These are phyloP conservation scores for Columba livia DNA, from an alignment of 2,113 vertebrate species.

Conservation along the genomic window DNA sequence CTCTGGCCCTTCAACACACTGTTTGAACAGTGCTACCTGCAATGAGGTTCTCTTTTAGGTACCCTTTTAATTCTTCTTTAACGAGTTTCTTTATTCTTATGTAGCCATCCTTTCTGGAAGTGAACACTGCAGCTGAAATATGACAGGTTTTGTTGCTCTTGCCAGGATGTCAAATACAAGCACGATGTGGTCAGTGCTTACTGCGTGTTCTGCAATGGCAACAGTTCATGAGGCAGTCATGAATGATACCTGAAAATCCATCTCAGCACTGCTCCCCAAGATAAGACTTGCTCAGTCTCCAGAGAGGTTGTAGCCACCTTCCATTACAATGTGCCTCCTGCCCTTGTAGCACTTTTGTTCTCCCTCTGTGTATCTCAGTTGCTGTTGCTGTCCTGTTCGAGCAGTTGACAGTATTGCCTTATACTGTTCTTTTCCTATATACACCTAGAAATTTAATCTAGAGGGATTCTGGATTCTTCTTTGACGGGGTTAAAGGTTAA, in stretches of 20 bases:
- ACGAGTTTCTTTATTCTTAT: not conserved
- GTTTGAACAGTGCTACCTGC: not conserved
- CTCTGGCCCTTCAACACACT: not conserved
- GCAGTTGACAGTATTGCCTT: not conserved
- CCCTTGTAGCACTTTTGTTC: not conserved
- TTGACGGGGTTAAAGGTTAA: not conserved
- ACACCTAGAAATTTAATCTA: not conserved
- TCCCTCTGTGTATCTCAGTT: not conserved
- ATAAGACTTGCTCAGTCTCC: not conserved
- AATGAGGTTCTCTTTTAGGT: not conserved
- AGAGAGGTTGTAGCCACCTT: not conserved
- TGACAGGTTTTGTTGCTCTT: not conserved
- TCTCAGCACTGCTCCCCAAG: not conserved
- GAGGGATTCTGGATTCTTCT: not conserved
- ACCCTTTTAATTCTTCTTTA: not conserved
- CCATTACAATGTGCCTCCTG: not conserved
- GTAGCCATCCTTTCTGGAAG: not conserved
- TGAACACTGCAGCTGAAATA: not conserved
- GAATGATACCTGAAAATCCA: not conserved
- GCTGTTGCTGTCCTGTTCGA: not conserved
- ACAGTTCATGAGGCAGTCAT: not conserved
- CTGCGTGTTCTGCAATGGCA: not conserved
- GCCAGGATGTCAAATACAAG: too few relatives aligned
- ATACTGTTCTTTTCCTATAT: not conserved
- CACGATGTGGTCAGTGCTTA: not conserved